Base-by-base conservation (phyloP, 2,113 vertebrate species). In the Bagarius yarrelli region DNA sequence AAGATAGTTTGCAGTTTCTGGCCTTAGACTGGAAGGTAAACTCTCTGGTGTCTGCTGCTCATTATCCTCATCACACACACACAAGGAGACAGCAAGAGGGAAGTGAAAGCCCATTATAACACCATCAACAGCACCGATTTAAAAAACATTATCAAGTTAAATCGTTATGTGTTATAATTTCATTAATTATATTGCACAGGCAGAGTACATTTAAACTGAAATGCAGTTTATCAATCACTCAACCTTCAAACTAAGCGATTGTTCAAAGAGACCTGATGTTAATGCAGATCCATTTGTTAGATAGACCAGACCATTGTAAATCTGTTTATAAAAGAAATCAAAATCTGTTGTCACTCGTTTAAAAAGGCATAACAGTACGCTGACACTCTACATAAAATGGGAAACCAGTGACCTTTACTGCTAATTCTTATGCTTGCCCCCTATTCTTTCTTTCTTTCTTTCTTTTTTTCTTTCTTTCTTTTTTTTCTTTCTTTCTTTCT, bases 391-490 rank as follows among this genome's bases (percentile, higher is more conserved):
- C 90, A 89, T 93, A 84, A 94, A 94, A 95, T 91, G 89, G 91
- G 90, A 90, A 91, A 92, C 90, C 90, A 92, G 92, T 95, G 95
- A 96, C 95, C 95, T 96, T 95, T 95, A 60, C 92, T 92, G 93
- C 93, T 89, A 89, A 87, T 91, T 92, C 88, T 66, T 36, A 78
- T 50, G 57, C 76, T 83, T 47, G 40, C n/a, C 74, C 44, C 53
- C 44, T 44, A n/a, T 63, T 79, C 67, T 56, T 66, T 78, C 61
- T 73, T 47, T 27, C 59, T 78, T 71, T 86, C 77, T 77, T 79
- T 70, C 44, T 47, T 47, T 47, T 8, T 47, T 40, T 40, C 36
- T 40, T 40, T 40, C 36, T 40, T 40, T 40, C 36, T 40, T 40
- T 56, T 32, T 44, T 40, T 63, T 76, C 60, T 56, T 66, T 75